Evolutionary conservation across 2,888 invertebrate genomes (phyloP).

Genomic region (Platerodrilus igneus): DNA sequence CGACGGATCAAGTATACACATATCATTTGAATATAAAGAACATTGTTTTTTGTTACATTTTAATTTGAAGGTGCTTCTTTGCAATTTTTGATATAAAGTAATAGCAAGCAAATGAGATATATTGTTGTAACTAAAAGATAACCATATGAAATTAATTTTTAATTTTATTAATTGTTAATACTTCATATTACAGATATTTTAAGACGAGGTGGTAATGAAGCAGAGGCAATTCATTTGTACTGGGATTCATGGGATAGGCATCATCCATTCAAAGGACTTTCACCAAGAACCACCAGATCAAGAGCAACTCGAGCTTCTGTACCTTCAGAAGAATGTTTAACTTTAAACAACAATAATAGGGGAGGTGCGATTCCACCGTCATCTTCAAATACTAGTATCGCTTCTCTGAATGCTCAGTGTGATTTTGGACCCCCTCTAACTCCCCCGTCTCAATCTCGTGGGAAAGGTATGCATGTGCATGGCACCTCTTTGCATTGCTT

Average conservation of each 20-base stretch:
- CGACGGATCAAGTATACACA: too few relatives aligned
- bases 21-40: too few relatives aligned
- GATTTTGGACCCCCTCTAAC: conserved; percentile 39
- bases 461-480: conserved; percentile 43
- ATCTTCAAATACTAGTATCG: conserved; percentile 52
- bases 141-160: too few relatives aligned
- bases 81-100: too few relatives aligned
- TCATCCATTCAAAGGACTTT: conserved; percentile 45
- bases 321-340: conserved; percentile 56
- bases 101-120: too few relatives aligned
- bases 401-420: conserved; percentile 48
- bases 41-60: too few relatives aligned
- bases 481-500: too few relatives aligned
- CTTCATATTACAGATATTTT: conserved; percentile 62
- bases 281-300: conserved; percentile 49
- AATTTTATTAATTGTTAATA: too few relatives aligned
- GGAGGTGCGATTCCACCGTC: conserved; percentile 50
- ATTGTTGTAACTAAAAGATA: too few relatives aligned
- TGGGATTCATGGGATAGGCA: conserved; percentile 91
- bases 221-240: conserved; percentile 65
- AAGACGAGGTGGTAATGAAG: conserved; percentile 51
- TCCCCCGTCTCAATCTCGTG: conserved; percentile 42
- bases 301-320: conserved; percentile 54
- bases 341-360: conserved; percentile 49
- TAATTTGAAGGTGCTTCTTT: too few relatives aligned